phyloP scores from a whole-genome alignment of 1,140 invertebrate genomes.

The Bombus ignitus region DNA sequence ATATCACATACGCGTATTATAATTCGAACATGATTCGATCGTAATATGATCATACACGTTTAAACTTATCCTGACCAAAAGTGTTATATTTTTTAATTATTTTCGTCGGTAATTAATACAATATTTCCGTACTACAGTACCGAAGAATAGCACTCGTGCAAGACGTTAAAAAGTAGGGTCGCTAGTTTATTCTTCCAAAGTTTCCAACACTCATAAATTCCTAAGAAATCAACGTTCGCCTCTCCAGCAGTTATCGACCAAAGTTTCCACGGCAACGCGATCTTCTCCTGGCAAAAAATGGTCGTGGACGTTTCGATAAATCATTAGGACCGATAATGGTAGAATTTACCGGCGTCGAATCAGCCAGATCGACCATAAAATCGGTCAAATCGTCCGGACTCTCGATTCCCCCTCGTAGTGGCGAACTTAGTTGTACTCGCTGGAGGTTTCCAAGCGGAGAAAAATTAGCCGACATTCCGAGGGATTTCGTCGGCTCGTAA shows the following conservation, averaged over 20 bases:
- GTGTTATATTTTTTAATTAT: no score
- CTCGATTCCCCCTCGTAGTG: background rate
- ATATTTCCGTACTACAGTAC: no score
- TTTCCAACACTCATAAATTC: background rate
- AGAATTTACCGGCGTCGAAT: conserved; percentile 34
- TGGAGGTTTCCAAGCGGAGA: background rate
- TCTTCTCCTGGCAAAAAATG: conserved; percentile 16
- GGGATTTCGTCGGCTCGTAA: conserved; percentile 63
- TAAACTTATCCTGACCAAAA: no score
- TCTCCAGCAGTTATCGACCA: background rate
- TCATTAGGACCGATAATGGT: conserved; percentile 6
- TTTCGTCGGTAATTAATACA: no score
- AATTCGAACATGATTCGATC: background rate
- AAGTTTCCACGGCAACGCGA: conserved; percentile 2
- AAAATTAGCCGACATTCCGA: conserved; percentile 42
- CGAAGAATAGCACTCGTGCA: no score
- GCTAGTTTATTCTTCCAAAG: no score
- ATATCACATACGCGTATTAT: background rate
- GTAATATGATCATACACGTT: no score
- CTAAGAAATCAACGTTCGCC: background rate
- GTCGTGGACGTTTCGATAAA: conserved; percentile 10
- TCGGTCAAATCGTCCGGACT: conserved; percentile 45
- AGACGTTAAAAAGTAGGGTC: no score
- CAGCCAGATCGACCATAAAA: conserved; percentile 45
- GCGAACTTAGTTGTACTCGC: background rate